Conservation (phyloP, 2,797 vertebrate species). For the Labeo calbasu region DNA sequence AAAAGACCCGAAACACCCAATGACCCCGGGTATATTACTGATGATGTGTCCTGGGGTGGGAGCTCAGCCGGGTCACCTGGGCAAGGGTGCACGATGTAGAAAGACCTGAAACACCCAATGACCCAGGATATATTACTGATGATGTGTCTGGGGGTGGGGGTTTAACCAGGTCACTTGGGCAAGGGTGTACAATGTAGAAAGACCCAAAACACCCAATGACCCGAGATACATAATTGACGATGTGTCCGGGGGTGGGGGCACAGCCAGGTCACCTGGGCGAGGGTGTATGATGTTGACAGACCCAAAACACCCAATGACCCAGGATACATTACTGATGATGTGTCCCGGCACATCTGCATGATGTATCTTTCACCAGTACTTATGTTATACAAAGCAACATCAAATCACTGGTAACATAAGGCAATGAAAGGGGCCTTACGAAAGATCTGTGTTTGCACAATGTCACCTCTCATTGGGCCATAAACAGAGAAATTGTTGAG, state of each 20-base stretch:
- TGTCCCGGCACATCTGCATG: neutral
- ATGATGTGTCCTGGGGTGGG: neutral
- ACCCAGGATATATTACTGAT: too few species aligned
- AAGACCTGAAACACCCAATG: too few species aligned
- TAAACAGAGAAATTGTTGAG: neutral
- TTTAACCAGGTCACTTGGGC: too few species aligned
- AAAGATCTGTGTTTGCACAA: neutral
- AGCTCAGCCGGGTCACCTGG: too few species aligned
- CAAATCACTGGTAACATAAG: neutral
- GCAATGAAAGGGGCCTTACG: neutral
- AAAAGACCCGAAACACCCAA: neutral
- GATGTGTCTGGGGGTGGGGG: too few species aligned
- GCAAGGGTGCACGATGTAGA: too few species aligned
- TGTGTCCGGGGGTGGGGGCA: too few species aligned
- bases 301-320: neutral
- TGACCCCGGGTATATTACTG: neutral
- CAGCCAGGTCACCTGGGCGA: too few species aligned
- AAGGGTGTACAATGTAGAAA: too few species aligned
- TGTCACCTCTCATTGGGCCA: neutral
- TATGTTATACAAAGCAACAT: neutral
- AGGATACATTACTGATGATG: neutral
- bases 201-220: too few species aligned
- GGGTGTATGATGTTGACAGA: neutral
- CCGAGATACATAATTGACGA: too few species aligned
- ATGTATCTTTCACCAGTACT: neutral